phyloP scores from a whole-genome alignment of 2,888 invertebrate species.

The Quadriops clusia region DNA sequence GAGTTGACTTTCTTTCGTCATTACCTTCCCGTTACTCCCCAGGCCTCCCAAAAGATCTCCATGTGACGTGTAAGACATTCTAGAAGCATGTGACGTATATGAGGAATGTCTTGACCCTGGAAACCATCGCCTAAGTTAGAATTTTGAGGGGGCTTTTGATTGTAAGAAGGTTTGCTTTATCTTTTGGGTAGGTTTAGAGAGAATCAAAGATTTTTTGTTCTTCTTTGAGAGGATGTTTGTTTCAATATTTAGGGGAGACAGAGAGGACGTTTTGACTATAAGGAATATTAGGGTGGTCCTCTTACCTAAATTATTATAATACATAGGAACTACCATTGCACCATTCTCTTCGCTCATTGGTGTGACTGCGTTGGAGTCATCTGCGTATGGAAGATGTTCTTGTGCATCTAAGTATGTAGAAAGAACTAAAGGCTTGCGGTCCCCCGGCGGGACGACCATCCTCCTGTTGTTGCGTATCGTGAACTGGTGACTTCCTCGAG shows the following conservation, averaged over 20 bases:
- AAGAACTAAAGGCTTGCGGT: conserved; percentile 85
- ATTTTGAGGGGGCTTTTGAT: no score
- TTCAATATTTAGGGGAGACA: no score
- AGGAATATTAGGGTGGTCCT: no score
- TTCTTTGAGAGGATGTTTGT: no score
- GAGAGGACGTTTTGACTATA: no score
- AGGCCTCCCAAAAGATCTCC: conserved; percentile 75
- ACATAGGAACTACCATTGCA: conserved; percentile 85
- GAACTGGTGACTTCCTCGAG: conserved; percentile 86
- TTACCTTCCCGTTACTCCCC: conserved; percentile 43
- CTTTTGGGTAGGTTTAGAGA: no score
- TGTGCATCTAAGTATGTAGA: conserved; percentile 90
- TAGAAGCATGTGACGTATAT: conserved; percentile 89
- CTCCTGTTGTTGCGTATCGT: conserved; percentile 74
- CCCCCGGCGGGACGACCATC: conserved; percentile 68
- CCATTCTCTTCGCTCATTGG: conserved; percentile 97
- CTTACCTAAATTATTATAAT: conserved; percentile 72
- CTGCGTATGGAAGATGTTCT: conserved; percentile 92
- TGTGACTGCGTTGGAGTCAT: conserved; percentile 94
- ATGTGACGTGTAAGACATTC: conserved; percentile 89
- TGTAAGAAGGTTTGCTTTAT: no score
- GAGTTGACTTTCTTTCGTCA: conserved; percentile 80
- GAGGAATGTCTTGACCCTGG: conserved; percentile 83
- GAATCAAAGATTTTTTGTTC: no score
- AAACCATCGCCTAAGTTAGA: no score